phyloP scores from a whole-genome alignment of 2,888 invertebrate species.

The Sphecodes monilicornis region DNA sequence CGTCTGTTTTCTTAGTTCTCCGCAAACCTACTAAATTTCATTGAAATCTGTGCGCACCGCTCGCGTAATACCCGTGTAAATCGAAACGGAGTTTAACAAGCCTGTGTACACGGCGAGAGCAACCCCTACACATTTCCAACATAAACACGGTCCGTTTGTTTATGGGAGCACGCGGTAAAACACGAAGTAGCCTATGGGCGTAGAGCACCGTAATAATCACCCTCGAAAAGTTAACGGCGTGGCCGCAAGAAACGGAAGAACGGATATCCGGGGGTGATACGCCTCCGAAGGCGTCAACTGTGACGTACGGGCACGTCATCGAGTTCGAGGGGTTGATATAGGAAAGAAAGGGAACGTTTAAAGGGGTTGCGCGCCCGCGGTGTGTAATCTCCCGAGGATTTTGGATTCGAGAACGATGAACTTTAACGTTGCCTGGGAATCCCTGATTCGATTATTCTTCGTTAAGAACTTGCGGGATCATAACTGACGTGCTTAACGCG shows the following conservation, averaged over 20 bases:
- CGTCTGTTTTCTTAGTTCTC: constrained; percentile 16
- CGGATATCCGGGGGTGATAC: constrained; percentile 20
- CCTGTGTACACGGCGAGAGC: constrained; percentile 2
- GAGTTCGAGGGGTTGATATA: constrained; percentile 20
- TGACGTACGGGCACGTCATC: constrained; percentile 8
- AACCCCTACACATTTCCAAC: constrained; percentile 6
- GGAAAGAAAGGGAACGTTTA: constrained; percentile 4
- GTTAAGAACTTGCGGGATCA: constrained; percentile 9
- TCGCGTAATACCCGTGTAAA: constrained; percentile 13
- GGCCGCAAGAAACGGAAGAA: constrained; percentile 46
- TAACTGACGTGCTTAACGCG: constrained; percentile 6
- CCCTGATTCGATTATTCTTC: constrained; percentile 49
- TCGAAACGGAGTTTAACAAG: constrained; percentile 13
- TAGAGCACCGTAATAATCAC: constrained; percentile 23
- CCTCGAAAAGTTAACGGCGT: constrained; percentile 15
- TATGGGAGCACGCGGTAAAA: constrained; percentile 6
- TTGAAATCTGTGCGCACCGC: neutral
- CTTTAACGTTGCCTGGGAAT: constrained; percentile 38
- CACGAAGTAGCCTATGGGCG: neutral
- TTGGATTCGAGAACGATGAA: constrained; percentile 42
- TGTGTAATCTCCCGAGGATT: constrained; percentile 27
- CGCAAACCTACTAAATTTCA: constrained; percentile 3
- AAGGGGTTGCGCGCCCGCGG: neutral
- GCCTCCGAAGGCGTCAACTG: constrained; percentile 24
- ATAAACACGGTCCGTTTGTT: constrained; percentile 14